A percentile compares a stretch with the other conserved stretches of the same genome.
Evolutionary conservation across 1,140 invertebrate genomes (phyloP).

Genomic region (Rhyacophila brunnea): DNA sequence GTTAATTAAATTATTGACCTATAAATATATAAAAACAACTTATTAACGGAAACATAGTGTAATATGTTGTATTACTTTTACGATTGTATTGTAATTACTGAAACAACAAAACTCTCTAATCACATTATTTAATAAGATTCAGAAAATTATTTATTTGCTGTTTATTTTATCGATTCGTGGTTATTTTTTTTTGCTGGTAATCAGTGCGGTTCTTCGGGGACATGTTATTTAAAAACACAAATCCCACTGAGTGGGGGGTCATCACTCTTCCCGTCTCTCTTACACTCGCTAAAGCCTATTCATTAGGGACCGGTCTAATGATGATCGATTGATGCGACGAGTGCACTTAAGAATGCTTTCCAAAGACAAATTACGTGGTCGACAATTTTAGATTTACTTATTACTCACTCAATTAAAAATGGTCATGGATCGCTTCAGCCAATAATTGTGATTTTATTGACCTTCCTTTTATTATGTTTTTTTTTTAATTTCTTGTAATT

Average conservation of each 20-base stretch:
- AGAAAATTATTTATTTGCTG: slow-evolving; percentile 4
- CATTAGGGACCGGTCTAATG: background rate
- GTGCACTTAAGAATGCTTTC: background rate
- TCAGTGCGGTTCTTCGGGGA: slow-evolving; percentile 36
- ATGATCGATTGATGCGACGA: slow-evolving; percentile 2
- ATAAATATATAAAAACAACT: too few relatives aligned
- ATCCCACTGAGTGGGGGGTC: slow-evolving; percentile 30
- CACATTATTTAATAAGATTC: slow-evolving; percentile 2
- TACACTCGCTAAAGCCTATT: background rate
- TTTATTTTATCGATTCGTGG: slow-evolving; percentile 25
- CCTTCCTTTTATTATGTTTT: too few relatives aligned
- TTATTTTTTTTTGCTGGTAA: slow-evolving; percentile 28
- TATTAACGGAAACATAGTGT: too few relatives aligned
- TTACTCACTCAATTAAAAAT: too few relatives aligned
- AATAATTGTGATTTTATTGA: too few relatives aligned
- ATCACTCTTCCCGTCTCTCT: slow-evolving; percentile 18
- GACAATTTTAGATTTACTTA: background rate
- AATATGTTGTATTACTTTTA: too few relatives aligned
- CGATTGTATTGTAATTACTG: too few relatives aligned
- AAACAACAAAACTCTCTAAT: background rate
- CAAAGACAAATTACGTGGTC: background rate
- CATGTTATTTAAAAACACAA: slow-evolving; percentile 11
- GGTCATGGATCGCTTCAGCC: too few relatives aligned
- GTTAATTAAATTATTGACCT: too few relatives aligned
- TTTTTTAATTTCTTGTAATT: too few relatives aligned